phyloP scores from a whole-genome alignment of 2,888 invertebrate species.

The Cataglyphis rosenhaueri region DNA sequence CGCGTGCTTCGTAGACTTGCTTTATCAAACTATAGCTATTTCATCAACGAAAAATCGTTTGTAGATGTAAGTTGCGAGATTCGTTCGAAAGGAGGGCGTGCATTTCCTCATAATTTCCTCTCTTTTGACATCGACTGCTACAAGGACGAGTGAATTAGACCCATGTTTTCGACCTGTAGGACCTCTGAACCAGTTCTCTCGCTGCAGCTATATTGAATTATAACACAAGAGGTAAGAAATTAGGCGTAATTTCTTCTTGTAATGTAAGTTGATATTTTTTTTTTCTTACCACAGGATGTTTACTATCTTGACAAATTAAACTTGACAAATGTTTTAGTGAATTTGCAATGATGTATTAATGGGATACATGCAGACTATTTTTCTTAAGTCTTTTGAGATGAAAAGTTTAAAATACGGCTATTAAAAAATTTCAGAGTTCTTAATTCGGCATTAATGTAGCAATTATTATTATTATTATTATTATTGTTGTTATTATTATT shows the following conservation, averaged over 20 bases:
- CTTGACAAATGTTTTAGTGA: background rate
- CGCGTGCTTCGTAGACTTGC: background rate
- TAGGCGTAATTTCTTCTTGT: slow-evolving; percentile 19
- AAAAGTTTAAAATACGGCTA: background rate
- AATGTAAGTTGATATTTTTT: slow-evolving; percentile 11
- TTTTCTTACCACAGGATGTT: background rate
- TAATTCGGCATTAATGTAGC: background rate
- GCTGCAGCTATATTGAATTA: slow-evolving; percentile 24
- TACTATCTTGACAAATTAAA: background rate
- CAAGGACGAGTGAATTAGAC: background rate
- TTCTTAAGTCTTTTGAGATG: background rate
- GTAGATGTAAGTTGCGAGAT: slow-evolving; percentile 11
- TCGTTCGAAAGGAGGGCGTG: background rate
- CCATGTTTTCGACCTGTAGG: slow-evolving; percentile 10
- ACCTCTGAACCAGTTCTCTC: background rate
- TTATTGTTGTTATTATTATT: background rate
- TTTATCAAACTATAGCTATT: slow-evolving; percentile 2
- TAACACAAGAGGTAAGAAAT: slow-evolving; percentile 37
- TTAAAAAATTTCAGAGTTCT: background rate
- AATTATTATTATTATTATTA: background rate
- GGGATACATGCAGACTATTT: background rate
- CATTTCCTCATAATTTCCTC: slow-evolving; percentile 40
- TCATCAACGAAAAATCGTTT: slow-evolving; percentile 16
- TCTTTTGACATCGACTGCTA: slow-evolving; percentile 16
- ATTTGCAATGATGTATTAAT: background rate